Evolutionary conservation across 2,888 invertebrate genomes (phyloP).

Genomic region (Meandrusa payeni): DNA sequence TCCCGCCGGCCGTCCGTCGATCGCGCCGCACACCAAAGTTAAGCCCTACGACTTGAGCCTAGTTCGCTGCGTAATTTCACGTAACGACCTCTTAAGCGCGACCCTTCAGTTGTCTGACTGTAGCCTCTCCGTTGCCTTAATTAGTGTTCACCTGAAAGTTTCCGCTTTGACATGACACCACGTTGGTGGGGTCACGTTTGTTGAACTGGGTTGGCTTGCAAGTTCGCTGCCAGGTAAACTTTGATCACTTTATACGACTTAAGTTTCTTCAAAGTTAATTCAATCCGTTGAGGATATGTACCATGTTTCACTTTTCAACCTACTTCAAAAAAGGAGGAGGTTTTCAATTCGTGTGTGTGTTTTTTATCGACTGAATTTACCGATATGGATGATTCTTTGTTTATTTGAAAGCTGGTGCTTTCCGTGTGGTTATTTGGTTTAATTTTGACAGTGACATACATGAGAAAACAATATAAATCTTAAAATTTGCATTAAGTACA

Average conservation of each 20-base stretch:
- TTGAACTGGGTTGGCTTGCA: slow-evolving; percentile 12
- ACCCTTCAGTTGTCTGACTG: slow-evolving; percentile 55
- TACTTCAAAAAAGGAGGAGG: no score
- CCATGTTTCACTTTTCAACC: no score
- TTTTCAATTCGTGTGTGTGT: no score
- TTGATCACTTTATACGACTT: slow-evolving; percentile 10
- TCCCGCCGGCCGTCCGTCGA: no score
- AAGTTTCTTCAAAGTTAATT: slow-evolving; percentile 8
- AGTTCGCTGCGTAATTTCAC: slow-evolving; percentile 69
- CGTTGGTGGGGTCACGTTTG: slow-evolving; percentile 9
- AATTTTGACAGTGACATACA: no score
- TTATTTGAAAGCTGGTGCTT: no score
- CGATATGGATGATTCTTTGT: no score
- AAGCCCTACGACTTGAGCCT: slow-evolving; percentile 60
- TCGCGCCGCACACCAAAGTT: slow-evolving; percentile 36
- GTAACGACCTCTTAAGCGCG: slow-evolving; percentile 69
- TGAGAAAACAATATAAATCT: no score
- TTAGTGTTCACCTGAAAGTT: slow-evolving; percentile 39
- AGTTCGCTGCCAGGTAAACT: slow-evolving; percentile 3
- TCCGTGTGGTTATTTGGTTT: no score
- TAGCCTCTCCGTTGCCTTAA: slow-evolving; percentile 37
- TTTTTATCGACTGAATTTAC: no score
- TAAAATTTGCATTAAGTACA: no score
- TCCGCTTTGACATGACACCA: slow-evolving; percentile 31
- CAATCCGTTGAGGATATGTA: no score